Base-by-base conservation (phyloP, 2,888 invertebrate species). In the Lasioglossum oenotherae region DNA sequence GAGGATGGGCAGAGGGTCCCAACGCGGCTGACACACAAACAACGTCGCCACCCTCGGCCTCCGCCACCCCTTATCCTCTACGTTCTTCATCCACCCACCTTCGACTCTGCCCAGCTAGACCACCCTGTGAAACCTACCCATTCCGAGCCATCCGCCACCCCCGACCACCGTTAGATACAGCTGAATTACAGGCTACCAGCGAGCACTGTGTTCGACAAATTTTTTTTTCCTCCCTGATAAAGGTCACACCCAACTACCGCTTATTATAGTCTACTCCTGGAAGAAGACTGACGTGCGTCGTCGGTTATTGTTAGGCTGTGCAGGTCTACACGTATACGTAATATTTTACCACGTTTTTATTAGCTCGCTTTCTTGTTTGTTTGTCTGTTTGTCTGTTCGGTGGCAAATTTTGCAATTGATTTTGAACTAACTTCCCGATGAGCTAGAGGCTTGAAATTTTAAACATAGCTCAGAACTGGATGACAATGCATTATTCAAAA, bases 21-120 rank as follows among this genome's bases (percentile, higher is more conserved):
- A 94, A 93, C 92, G 95, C 94, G 94, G 93, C 95, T 95, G 95
- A 95, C 95, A 95, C 94, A 95, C 95, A 95, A 95, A 94, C 94
- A 94, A 93, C 93, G 93, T 91, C 92, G 31, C 83, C 89, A 88
- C 87, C 89, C 87, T 89, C 85, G 69, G 14, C 78, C 81, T 76
- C 88, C 87, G 44, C 73, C 83, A 76, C 74, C 84, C 78, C 81
- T 77, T 80, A 74, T 74, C 86, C 89, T 67, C 64, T 82, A 76
- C 80, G 72, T 81, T 90, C 89, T 81, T 88, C 87, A 86, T 87
- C 90, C 91, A 84, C 89, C 92, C 91, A 90, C 90, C 91, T 82
- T 85, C 88, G 82, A 84, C 85, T 88, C 85, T 84, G 85, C 84
- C 88, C 89, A 71, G 88, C 92, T 91, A 91, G 89, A 83, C 91